Conservation (phyloP, 2,888 invertebrate genomes). For the Brachylomia viminalis region DNA sequence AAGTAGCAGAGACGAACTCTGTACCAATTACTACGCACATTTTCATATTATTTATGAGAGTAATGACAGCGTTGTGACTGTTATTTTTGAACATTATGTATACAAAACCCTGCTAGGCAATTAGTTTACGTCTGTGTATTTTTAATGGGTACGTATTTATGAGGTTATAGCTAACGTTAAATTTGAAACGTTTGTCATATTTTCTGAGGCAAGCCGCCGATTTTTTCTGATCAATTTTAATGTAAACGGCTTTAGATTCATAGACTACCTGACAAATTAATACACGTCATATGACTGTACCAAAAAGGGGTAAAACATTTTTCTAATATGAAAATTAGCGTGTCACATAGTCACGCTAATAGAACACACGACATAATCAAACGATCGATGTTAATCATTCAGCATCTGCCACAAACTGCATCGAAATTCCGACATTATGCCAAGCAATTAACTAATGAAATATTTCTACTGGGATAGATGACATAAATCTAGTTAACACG, state of each 20-base stretch:
- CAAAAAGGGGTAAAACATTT: constrained; percentile 15
- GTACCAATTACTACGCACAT: constrained; percentile 50
- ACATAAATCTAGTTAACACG: constrained; percentile 37
- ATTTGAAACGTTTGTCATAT: constrained; percentile 28
- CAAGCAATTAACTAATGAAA: constrained; percentile 39
- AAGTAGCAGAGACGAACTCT: constrained; percentile 61
- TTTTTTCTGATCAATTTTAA: constrained; percentile 23
- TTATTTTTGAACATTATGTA: constrained; percentile 32
- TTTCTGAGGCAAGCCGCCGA: constrained; percentile 9
- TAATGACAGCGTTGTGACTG: constrained; percentile 41
- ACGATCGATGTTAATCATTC: constrained; percentile 25
- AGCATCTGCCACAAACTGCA: constrained; percentile 7
- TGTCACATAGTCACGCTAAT: constrained; percentile 3
- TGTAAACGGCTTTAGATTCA: constrained; percentile 8
- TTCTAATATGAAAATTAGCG: background rate
- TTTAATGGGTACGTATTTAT: constrained; percentile 37
- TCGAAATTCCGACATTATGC: constrained; percentile 1
- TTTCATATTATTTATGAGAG: constrained; percentile 48
- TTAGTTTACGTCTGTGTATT: constrained; percentile 50
- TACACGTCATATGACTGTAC: constrained; percentile 7
- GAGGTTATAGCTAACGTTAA: constrained; percentile 29
- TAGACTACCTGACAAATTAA: constrained; percentile 8
- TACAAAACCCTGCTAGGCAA: constrained; percentile 42
- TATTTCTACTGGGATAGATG: constrained; percentile 31
- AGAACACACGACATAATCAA: constrained; percentile 13